These are phyloP conservation scores for Holcopasites calliopsidis DNA, from an alignment of 1,140 invertebrate genomes.

Conservation along the genomic window DNA sequence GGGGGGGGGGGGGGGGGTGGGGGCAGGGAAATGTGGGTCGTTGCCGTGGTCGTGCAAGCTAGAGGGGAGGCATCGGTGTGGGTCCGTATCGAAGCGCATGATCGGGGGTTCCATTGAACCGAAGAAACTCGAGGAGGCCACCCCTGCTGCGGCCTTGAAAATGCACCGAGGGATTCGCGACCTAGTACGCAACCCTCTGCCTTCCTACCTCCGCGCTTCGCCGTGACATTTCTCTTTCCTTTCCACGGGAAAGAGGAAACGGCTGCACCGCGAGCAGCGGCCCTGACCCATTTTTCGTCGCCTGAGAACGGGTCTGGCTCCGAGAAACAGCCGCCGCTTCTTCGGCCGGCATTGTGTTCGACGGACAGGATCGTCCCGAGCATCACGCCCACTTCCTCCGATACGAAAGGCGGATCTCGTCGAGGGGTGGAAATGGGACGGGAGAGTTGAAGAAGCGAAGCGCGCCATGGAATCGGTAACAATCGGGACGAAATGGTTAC, in stretches of 20 bases:
- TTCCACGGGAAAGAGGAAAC: conserved; percentile 55
- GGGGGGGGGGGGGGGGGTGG: too few species aligned
- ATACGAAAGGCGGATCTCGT: not conserved
- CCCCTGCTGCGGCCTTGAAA: conserved; percentile 27
- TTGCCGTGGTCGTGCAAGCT: not conserved
- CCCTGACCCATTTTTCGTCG: conserved; percentile 72
- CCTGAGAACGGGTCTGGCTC: conserved; percentile 50
- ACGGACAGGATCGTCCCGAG: conserved; percentile 24
- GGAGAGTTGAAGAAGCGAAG: not conserved
- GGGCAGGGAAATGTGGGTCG: conserved; percentile 38
- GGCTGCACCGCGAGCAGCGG: conserved; percentile 43
- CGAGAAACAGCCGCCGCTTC: conserved; percentile 33
- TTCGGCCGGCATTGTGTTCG: conserved; percentile 60
- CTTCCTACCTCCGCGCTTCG: not conserved
- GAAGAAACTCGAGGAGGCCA: conserved; percentile 26
- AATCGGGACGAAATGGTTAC: not conserved
- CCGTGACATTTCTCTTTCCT: conserved; percentile 16
- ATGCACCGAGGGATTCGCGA: conserved; percentile 22
- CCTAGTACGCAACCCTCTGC: conserved; percentile 14
- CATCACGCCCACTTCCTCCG: conserved; percentile 65
- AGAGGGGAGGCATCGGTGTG: not conserved
- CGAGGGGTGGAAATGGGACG: not conserved
- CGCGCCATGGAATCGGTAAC: too few species aligned
- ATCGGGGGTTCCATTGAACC: conserved; percentile 37
- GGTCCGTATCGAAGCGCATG: conserved; percentile 18